A percentile compares a stretch with the other conserved stretches of the same genome.
Evolutionary conservation across 2,888 invertebrate genomes (phyloP).

Genomic region (Drosophila incognita): DNA sequence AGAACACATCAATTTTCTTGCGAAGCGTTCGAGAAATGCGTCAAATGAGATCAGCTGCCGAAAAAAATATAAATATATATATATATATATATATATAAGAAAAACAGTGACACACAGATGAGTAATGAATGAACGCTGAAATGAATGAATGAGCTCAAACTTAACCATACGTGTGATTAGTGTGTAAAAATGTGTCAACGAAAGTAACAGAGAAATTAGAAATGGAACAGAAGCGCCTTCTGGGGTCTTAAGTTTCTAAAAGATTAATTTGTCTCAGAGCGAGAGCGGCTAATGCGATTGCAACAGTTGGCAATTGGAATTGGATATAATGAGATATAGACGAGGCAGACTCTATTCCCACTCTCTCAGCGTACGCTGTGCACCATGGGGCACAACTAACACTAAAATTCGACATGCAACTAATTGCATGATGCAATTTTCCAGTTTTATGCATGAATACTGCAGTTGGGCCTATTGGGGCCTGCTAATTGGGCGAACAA

Average conservation of each 20-base stretch:
- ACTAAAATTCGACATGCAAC: constrained; percentile 57
- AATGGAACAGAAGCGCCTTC: constrained; percentile 39
- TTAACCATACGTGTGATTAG: constrained; percentile 54
- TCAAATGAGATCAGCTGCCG: constrained; percentile 70
- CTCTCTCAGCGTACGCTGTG: constrained; percentile 13
- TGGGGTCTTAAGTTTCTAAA: constrained; percentile 54
- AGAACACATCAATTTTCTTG: constrained; percentile 45
- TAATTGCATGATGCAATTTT: constrained; percentile 63
- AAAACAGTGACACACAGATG: constrained; percentile 9
- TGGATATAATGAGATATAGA: constrained; percentile 17
- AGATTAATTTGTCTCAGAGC: constrained; percentile 28
- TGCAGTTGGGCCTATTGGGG: constrained; percentile 9
- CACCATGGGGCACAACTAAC: constrained; percentile 43
- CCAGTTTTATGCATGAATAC: constrained; percentile 34
- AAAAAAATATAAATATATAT: constrained; percentile 38
- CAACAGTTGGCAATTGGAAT: constrained; percentile 25
- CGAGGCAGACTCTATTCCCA: constrained; percentile 21
- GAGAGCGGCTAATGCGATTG: constrained; percentile 60
- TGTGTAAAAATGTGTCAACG: constrained; percentile 70
- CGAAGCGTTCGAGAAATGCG: constrained; percentile 25
- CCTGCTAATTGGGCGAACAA: constrained; percentile 42
- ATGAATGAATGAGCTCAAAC: constrained; percentile 43
- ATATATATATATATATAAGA: constrained; percentile 32
- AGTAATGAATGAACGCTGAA: constrained; percentile 40
- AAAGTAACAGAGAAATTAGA: constrained; percentile 57